Conservation (phyloP, 2,888 invertebrate species). For the Ecdyonurus torrentis region DNA sequence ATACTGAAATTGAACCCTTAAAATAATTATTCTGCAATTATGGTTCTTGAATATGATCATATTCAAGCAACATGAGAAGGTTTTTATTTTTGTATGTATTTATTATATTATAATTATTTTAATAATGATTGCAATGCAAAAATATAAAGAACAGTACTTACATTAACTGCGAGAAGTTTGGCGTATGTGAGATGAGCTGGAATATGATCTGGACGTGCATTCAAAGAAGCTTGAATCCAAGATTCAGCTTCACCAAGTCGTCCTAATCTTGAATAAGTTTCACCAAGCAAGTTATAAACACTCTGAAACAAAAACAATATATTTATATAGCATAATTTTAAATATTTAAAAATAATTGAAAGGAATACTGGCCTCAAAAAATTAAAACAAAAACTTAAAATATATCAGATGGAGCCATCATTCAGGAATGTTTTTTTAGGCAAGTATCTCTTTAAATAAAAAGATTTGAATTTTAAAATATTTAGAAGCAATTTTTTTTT, state of each 20-base stretch:
- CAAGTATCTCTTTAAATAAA: too few species aligned
- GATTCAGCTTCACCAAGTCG: conserved; percentile 24
- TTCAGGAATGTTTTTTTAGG: too few species aligned
- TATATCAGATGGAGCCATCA: too few species aligned
- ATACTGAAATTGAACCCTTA: too few species aligned
- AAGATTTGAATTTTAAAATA: too few species aligned
- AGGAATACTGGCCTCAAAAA: too few species aligned
- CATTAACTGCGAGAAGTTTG: conserved; percentile 20
- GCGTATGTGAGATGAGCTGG: conserved; percentile 29
- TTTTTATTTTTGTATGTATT: background rate
- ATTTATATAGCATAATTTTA: background rate
- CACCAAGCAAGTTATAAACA: conserved; percentile 31
- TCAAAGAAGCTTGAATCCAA: conserved; percentile 26
- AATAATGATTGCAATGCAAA: background rate
- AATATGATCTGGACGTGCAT: conserved; percentile 25
- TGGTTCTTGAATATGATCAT: too few species aligned
- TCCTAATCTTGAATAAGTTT: conserved; percentile 25
- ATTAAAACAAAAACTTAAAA: background rate
- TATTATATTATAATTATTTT: background rate
- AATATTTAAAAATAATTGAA: background rate
- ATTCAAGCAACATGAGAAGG: too few species aligned
- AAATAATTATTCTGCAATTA: too few species aligned
- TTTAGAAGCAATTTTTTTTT: too few species aligned
- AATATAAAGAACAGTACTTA: conserved; percentile 9
- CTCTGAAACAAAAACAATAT: conserved; percentile 18